Evolutionary conservation across 2,888 invertebrate species (phyloP).

Genomic region (Dynastes maya): DNA sequence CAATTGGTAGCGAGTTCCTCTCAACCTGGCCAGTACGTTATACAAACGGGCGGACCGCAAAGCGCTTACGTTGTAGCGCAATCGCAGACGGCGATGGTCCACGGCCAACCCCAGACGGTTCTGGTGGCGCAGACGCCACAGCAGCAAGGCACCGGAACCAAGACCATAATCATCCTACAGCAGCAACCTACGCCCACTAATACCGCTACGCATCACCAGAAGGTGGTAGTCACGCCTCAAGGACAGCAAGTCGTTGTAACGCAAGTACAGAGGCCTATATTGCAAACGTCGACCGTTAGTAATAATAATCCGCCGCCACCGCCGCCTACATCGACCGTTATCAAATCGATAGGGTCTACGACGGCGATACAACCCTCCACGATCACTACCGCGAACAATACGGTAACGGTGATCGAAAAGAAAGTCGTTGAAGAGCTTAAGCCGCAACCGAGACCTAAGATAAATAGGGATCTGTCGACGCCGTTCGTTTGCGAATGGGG

Average conservation of each 20-base stretch:
- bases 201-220: conserved; percentile 71
- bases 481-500: conserved; percentile 94
- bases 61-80: conserved; percentile 79
- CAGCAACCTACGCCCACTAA: conserved; percentile 70
- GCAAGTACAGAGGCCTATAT: conserved; percentile 73
- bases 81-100: conserved; percentile 75
- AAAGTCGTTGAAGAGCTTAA: conserved; percentile 59
- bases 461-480: conserved; percentile 67
- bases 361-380: conserved; percentile 56
- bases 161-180: conserved; percentile 82
- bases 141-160: conserved; percentile 77
- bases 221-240: conserved; percentile 79
- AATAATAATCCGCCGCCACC: conserved; percentile 68
- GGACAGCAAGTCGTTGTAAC: conserved; percentile 80
- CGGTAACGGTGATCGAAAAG: conserved; percentile 58
- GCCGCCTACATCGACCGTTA: conserved; percentile 65
- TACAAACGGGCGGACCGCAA: conserved; percentile 73
- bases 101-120: conserved; percentile 77
- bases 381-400: conserved; percentile 58
- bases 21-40: conserved; percentile 72
- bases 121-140: conserved; percentile 79
- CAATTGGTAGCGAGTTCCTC: conserved; percentile 70
- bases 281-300: conserved; percentile 72
- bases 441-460: conserved; percentile 64
- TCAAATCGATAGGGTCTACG: conserved; percentile 61